Percentiles rank a stretch among this genome's conserved stretches.
These are phyloP conservation scores for Campylomormyrus numenius DNA, from an alignment of 2,113 vertebrate species.

Conservation along the genomic window DNA sequence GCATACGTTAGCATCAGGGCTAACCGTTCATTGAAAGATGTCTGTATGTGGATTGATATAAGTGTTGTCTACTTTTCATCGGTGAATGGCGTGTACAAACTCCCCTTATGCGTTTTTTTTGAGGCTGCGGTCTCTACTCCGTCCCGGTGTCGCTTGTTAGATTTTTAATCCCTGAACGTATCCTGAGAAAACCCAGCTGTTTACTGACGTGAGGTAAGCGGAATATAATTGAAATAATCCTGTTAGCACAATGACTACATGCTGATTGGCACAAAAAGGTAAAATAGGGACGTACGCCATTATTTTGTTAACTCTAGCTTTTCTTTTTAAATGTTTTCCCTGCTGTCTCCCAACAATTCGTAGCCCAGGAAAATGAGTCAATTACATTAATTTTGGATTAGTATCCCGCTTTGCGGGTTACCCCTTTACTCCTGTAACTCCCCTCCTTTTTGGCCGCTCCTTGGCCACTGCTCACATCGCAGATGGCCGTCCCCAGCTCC, in stretches of 20 bases:
- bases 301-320: not conserved
- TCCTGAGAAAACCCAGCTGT: not conserved
- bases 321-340: not conserved
- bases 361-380: not conserved
- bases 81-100: not conserved
- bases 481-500: not conserved
- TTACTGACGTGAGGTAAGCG: not conserved
- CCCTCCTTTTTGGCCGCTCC: not conserved
- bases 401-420: not conserved
- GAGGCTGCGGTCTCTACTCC: not conserved
- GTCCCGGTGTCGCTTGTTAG: not conserved
- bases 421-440: not conserved
- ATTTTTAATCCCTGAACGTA: not conserved
- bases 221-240: not conserved
- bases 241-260: not conserved
- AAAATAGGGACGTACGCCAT: not conserved
- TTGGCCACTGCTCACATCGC: not conserved
- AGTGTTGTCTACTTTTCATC: not conserved
- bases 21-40: not conserved
- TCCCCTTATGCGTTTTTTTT: not conserved
- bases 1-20: not conserved
- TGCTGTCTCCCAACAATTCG: not conserved
- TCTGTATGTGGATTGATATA: not conserved
- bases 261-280: not conserved
- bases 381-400: not conserved